A percentile compares a stretch with the other conserved stretches of the same genome.
Conservation (phyloP, 2,888 invertebrate genomes). For the Eupithecia dodoneata region DNA sequence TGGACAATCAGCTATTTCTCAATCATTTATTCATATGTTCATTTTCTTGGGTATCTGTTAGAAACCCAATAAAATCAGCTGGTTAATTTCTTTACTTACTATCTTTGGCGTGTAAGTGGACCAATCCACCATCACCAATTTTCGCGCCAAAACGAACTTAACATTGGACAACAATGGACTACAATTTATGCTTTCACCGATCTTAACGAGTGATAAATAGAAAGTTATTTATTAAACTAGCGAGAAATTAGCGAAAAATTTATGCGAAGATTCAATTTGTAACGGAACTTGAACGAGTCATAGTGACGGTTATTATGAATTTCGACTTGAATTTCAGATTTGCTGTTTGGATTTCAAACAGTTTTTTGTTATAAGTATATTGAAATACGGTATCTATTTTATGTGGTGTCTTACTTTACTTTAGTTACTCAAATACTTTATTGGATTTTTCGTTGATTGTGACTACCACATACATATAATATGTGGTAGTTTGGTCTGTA, state of each 20-base stretch:
- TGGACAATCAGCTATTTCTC: neutral
- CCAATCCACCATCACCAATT: neutral
- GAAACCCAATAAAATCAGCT: neutral
- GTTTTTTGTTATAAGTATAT: neutral
- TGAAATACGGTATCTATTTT: neutral
- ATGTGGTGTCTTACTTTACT: too few relatives aligned
- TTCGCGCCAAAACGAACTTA: slow-evolving; percentile 4
- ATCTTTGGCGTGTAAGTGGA: neutral
- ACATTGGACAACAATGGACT: neutral
- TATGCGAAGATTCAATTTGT: neutral
- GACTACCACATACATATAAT: neutral
- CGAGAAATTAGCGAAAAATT: neutral
- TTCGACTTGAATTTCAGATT: neutral
- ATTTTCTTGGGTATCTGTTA: neutral
- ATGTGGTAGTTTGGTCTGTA: neutral
- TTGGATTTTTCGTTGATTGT: neutral
- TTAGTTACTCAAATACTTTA: too few relatives aligned
- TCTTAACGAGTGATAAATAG: neutral
- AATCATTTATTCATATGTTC: slow-evolving; percentile 19
- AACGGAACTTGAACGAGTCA: neutral
- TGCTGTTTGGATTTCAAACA: too few relatives aligned
- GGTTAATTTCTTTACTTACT: neutral
- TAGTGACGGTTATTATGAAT: slow-evolving; percentile 7
- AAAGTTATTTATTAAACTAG: neutral
- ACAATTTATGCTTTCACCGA: slow-evolving; percentile 2